These are phyloP conservation scores for Actinostola sp. DNA, from an alignment of 92 coral and sea anemone genomes.

Conservation along the genomic window DNA sequence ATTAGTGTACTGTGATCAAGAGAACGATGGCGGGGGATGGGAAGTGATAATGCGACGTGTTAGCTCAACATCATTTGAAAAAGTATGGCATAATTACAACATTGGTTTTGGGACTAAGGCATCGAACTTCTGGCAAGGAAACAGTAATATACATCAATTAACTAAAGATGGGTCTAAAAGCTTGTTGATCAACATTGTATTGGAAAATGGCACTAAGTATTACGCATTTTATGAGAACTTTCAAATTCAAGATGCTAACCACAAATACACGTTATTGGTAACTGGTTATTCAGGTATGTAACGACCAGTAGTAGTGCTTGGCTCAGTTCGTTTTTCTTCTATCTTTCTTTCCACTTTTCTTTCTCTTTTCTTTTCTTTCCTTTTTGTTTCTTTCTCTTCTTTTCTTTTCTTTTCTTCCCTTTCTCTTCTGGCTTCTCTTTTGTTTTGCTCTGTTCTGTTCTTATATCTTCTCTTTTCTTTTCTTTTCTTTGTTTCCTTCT, in stretches of 20 bases:
- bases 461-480: too few relatives aligned
- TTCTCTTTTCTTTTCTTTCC: too few relatives aligned
- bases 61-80: constrained; percentile 11
- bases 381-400: too few relatives aligned
- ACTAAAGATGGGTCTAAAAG: neutral
- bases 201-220: constrained; percentile 19
- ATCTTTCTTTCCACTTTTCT: too few relatives aligned
- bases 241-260: neutral
- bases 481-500: too few relatives aligned
- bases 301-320: too few relatives aligned
- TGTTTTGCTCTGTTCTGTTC: too few relatives aligned
- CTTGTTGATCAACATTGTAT: constrained; percentile 17
- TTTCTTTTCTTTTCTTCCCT: too few relatives aligned
- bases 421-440: too few relatives aligned
- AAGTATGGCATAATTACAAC: constrained; percentile 35
- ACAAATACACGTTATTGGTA: neutral
- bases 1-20: constrained; percentile 49
- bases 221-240: constrained; percentile 32
- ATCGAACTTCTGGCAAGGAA: constrained; percentile 55
- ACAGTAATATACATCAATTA: constrained; percentile 5
- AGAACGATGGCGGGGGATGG: constrained; percentile 73
- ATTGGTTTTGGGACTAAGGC: constrained; percentile 41
- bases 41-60: constrained; percentile 56
- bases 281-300: constrained; percentile 35
- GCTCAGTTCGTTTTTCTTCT: too few relatives aligned